These are phyloP conservation scores for Schizotus pectinicornis DNA, from an alignment of 2,888 invertebrate species.

Conservation along the genomic window DNA sequence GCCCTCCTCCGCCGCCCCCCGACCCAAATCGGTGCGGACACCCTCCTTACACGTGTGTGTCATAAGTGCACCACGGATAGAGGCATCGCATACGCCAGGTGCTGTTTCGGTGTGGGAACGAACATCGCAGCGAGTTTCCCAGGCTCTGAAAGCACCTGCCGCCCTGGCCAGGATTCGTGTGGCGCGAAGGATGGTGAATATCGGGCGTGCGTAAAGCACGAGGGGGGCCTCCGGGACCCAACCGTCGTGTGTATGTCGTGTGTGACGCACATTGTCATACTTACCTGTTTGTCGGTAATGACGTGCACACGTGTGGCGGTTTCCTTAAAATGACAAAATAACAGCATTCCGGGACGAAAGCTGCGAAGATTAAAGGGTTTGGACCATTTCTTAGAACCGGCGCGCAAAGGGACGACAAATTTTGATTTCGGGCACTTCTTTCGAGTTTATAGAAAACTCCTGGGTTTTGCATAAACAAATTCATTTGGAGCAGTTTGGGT, in stretches of 20 bases:
- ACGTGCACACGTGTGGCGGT: too few relatives aligned
- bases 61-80: slow-evolving; percentile 11
- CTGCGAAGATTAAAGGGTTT: too few relatives aligned
- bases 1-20: slow-evolving; percentile 6
- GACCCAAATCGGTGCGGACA: slow-evolving; percentile 21
- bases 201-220: slow-evolving; percentile 18
- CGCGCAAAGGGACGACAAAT: too few relatives aligned
- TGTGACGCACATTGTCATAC: slow-evolving; percentile 4
- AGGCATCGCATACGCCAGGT: slow-evolving; percentile 46
- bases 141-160: slow-evolving; percentile 48
- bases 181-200: slow-evolving; percentile 23
- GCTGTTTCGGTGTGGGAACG: slow-evolving; percentile 53
- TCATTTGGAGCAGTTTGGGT: too few relatives aligned
- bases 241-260: slow-evolving; percentile 26
- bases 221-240: neutral
- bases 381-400: too few relatives aligned
- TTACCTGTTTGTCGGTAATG: too few relatives aligned
- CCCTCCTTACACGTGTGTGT: slow-evolving; percentile 37
- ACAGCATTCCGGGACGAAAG: too few relatives aligned
- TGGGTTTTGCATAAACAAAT: too few relatives aligned
- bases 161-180: slow-evolving; percentile 21
- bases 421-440: too few relatives aligned
- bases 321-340: too few relatives aligned
- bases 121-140: slow-evolving; percentile 49
- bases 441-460: too few relatives aligned